Percentiles rank a stretch among this genome's conserved stretches.
Evolutionary conservation across 2,797 vertebrate species (phyloP).

Genomic region (Sorex maritimensis): DNA sequence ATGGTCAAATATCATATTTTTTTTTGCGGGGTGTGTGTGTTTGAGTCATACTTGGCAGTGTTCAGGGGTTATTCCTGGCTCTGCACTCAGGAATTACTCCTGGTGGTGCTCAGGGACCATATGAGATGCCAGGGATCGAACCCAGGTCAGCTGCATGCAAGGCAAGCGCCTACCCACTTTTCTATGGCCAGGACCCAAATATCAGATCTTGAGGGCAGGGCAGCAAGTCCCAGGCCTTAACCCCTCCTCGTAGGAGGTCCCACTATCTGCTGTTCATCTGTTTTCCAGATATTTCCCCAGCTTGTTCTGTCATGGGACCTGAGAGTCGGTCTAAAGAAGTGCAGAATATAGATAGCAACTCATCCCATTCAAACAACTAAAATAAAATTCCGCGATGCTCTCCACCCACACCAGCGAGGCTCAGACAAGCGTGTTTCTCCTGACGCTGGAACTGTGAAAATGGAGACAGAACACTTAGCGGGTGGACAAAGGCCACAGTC

Average conservation of each 20-base stretch:
- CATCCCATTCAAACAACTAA: conserved; percentile 14
- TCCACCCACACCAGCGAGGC: not conserved
- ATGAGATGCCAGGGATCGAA: too few relatives aligned
- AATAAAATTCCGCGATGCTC: conserved; percentile 35
- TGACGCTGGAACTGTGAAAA: conserved; percentile 69
- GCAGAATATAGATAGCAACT: not conserved
- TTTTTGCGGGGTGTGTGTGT: too few relatives aligned
- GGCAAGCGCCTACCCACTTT: too few relatives aligned
- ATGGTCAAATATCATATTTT: not conserved
- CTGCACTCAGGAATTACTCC: too few relatives aligned
- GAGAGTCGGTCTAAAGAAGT: not conserved
- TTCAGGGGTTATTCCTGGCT: too few relatives aligned
- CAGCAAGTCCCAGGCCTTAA: not conserved
- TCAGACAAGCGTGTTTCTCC: conserved; percentile 64
- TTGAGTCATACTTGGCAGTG: too few relatives aligned
- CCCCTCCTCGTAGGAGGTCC: not conserved
- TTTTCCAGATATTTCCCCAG: conserved; percentile 13
- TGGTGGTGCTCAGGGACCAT: too few relatives aligned
- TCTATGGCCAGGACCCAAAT: not conserved
- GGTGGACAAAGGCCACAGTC: conserved; percentile 87
- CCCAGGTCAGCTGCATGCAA: too few relatives aligned
- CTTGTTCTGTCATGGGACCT: conserved; percentile 9
- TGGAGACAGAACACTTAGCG: conserved; percentile 78
- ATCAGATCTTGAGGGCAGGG: not conserved
- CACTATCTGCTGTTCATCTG: not conserved